Percentiles rank a stretch among this genome's conserved stretches.
Conservation (phyloP, 1,140 invertebrate species). For the Heliconius hermathena region DNA sequence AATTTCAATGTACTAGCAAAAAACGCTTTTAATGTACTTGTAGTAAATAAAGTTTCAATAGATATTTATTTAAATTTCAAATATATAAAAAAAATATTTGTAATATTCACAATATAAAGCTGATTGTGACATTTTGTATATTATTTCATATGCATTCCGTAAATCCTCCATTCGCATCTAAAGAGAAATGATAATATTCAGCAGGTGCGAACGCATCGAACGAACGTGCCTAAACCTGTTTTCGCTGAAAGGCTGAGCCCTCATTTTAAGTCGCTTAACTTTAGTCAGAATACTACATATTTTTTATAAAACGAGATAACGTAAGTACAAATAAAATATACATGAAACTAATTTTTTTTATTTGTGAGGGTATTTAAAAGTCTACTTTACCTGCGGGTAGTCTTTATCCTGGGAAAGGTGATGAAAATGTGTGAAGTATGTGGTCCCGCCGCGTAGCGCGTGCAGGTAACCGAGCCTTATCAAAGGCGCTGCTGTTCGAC, state of each 20-base stretch:
- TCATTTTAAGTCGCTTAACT: not conserved
- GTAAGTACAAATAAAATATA: not conserved
- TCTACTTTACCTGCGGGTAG: slow-evolving; percentile 86
- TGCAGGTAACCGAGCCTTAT: slow-evolving; percentile 91
- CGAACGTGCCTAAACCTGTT: not conserved
- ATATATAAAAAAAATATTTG: not conserved
- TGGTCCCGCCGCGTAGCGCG: slow-evolving; percentile 88
- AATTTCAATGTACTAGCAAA: too few relatives aligned
- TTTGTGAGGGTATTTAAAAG: not conserved
- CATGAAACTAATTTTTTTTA: not conserved
- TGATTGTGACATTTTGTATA: too few relatives aligned
- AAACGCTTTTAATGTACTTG: not conserved
- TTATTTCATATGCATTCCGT: not conserved
- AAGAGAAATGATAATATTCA: not conserved
- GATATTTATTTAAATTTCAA: not conserved
- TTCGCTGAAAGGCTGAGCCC: not conserved
- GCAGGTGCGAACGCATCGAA: not conserved
- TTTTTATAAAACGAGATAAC: not conserved
- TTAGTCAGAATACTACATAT: not conserved
- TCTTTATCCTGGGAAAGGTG: slow-evolving; percentile 89
- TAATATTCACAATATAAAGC: not conserved
- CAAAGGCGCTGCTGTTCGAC: slow-evolving; percentile 91
- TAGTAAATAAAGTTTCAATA: not conserved
- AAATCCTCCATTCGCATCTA: not conserved
- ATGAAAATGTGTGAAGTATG: slow-evolving; percentile 94